Percentiles rank a stretch among this genome's conserved stretches.
Conservation (phyloP, 1,140 invertebrate genomes). For the Venturia canescens region DNA sequence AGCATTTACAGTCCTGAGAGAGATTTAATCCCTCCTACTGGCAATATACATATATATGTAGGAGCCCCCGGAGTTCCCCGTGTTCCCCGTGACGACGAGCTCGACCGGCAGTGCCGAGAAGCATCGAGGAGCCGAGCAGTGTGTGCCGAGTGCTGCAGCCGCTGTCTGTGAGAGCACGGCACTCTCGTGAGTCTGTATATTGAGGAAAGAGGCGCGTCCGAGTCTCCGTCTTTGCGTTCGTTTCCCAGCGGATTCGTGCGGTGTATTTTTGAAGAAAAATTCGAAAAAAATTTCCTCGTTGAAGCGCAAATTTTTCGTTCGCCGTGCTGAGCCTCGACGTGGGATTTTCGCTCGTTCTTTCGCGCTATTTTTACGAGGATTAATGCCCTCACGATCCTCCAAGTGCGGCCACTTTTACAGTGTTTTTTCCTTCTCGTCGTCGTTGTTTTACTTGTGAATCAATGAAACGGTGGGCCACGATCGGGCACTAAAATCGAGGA, state of each 20-base stretch:
- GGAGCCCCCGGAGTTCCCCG: slow-evolving; percentile 15
- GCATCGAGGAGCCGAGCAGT: slow-evolving; percentile 44
- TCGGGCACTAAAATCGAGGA: neutral
- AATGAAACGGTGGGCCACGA: neutral
- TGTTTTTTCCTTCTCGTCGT: slow-evolving; percentile 45
- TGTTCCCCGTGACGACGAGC: slow-evolving; percentile 43
- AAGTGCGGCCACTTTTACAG: slow-evolving; percentile 43
- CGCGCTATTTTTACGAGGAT: slow-evolving; percentile 25
- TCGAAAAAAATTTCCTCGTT: neutral
- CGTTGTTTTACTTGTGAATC: slow-evolving; percentile 53
- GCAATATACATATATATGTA: neutral
- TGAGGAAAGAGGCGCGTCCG: slow-evolving; percentile 45
- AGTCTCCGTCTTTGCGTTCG: slow-evolving; percentile 19
- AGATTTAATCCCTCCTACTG: slow-evolving; percentile 58
- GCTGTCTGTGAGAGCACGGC: slow-evolving; percentile 47
- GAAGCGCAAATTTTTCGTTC: slow-evolving; percentile 25
- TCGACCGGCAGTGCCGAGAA: slow-evolving; percentile 42
- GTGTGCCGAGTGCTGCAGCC: slow-evolving; percentile 56
- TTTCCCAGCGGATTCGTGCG: slow-evolving; percentile 17
- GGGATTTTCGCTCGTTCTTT: slow-evolving; percentile 24
- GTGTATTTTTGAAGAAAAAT: neutral
- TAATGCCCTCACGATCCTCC: slow-evolving; percentile 11
- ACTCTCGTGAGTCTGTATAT: slow-evolving; percentile 35
- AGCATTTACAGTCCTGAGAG: slow-evolving; percentile 46
- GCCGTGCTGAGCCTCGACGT: neutral